Conservation (phyloP, 2,797 vertebrate species). For the Neosalanx taihuensis region DNA sequence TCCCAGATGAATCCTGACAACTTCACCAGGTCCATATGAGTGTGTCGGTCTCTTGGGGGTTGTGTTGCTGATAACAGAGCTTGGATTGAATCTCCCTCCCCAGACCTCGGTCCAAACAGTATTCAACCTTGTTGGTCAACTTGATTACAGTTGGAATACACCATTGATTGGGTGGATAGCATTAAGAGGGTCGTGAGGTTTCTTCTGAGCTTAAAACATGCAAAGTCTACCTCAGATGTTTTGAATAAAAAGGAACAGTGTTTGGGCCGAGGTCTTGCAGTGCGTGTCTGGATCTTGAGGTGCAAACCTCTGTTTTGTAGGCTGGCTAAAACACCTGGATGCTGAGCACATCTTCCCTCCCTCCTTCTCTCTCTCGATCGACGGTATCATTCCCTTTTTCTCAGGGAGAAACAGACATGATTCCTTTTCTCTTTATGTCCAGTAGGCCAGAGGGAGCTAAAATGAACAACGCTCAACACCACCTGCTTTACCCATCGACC, state of each 20-base stretch:
- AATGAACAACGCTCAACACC: conserved; percentile 58
- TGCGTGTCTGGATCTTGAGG: conserved; percentile 45
- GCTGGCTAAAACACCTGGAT: conserved; percentile 65
- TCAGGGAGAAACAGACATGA: not conserved
- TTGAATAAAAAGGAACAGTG: not conserved
- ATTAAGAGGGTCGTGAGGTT: not conserved
- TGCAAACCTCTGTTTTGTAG: conserved; percentile 37
- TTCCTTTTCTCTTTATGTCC: conserved; percentile 1
- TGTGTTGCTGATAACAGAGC: conserved; percentile 7
- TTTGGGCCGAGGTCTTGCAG: conserved; percentile 18
- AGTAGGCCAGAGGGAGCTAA: conserved; percentile 6
- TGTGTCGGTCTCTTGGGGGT: conserved; percentile 22
- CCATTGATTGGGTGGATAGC: not conserved
- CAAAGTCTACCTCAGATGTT: not conserved
- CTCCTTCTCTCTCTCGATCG: not conserved
- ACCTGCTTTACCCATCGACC: conserved; percentile 63
- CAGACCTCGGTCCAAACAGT: not conserved
- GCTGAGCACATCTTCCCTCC: conserved; percentile 34
- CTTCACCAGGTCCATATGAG: conserved; percentile 25
- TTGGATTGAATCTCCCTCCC: not conserved
- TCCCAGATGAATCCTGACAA: conserved; percentile 15
- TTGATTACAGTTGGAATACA: not conserved
- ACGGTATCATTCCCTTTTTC: not conserved
- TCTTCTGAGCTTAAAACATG: not conserved
- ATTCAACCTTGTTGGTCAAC: not conserved